phyloP scores from a whole-genome alignment of 2,797 vertebrate genomes.

The Myotis planiceps region DNA sequence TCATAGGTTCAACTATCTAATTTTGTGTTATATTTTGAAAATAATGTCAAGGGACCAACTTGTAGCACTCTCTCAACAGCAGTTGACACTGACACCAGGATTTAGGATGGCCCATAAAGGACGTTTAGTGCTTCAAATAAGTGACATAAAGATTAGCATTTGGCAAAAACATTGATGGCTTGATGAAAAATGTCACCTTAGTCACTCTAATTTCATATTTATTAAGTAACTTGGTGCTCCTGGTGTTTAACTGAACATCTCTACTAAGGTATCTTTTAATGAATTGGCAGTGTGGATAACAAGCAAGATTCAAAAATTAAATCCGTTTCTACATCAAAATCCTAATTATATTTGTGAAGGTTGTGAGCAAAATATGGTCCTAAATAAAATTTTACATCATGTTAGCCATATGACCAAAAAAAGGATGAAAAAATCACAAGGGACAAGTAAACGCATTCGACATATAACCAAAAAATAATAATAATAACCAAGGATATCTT shows the following conservation, averaged over 20 bases:
- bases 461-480: background rate
- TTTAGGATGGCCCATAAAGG: conserved; percentile 10
- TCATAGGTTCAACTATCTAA: background rate
- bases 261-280: background rate
- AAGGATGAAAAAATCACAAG: conserved; percentile 45
- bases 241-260: background rate
- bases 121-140: background rate
- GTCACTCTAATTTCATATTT: conserved; percentile 51
- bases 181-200: conserved; percentile 46
- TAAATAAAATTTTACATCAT: conserved; percentile 26
- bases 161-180: background rate
- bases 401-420: background rate
- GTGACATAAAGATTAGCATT: background rate
- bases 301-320: conserved; percentile 56
- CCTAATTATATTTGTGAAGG: background rate
- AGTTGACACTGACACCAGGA: background rate
- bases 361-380: background rate
- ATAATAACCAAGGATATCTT: background rate
- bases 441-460: background rate
- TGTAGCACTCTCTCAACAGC: background rate
- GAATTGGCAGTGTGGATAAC: conserved; percentile 28
- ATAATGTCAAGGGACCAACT: background rate
- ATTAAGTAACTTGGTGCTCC: conserved; percentile 40
- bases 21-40: conserved; percentile 23
- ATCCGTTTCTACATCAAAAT: conserved; percentile 49